Evolutionary conservation across 2,797 vertebrate species (phyloP).

Genomic region (Hybognathus amarus): DNA sequence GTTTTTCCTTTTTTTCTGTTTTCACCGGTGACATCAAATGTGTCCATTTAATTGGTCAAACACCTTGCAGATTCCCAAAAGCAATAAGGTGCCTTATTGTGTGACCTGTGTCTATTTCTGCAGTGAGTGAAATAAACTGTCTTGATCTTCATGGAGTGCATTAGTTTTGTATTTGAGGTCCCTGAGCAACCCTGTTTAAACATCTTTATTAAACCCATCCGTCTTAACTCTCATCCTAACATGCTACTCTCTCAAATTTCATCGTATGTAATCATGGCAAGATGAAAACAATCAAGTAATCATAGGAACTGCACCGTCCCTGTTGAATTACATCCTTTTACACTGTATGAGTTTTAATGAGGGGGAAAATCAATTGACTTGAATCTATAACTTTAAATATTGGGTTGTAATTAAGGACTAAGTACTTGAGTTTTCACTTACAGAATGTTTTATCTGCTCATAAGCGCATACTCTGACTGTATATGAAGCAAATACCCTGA

Average conservation of each 20-base stretch:
- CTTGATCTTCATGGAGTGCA: conserved; percentile 38
- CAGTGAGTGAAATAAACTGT: conserved; percentile 28
- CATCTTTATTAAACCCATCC: conserved; percentile 48
- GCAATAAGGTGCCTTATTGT: conserved; percentile 42
- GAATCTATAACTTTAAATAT: conserved; percentile 39
- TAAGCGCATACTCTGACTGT: conserved; percentile 37
- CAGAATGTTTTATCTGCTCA: conserved; percentile 45
- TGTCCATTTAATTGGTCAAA: conserved; percentile 41
- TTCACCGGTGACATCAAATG: conserved; percentile 25
- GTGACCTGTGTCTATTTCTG: conserved; percentile 45
- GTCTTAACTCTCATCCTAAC: conserved; percentile 25
- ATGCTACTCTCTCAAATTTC: not conserved
- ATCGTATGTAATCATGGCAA: not conserved
- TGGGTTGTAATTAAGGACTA: conserved; percentile 34
- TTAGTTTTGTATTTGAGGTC: conserved; percentile 2
- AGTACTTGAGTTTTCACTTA: conserved; percentile 50
- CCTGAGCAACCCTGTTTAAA: conserved; percentile 31
- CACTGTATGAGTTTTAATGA: conserved; percentile 35
- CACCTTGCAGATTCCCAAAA: conserved; percentile 49
- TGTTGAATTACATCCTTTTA: conserved; percentile 42
- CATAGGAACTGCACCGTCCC: conserved; percentile 7
- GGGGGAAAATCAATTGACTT: conserved; percentile 28
- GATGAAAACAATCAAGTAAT: conserved; percentile 26
- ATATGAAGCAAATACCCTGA: conserved; percentile 50
- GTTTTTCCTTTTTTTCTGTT: not conserved